A percentile compares a stretch with the other conserved stretches of the same genome.
These are phyloP conservation scores for Galeopterus variegatus DNA, from an alignment of 2,113 vertebrate species.

Conservation along the genomic window DNA sequence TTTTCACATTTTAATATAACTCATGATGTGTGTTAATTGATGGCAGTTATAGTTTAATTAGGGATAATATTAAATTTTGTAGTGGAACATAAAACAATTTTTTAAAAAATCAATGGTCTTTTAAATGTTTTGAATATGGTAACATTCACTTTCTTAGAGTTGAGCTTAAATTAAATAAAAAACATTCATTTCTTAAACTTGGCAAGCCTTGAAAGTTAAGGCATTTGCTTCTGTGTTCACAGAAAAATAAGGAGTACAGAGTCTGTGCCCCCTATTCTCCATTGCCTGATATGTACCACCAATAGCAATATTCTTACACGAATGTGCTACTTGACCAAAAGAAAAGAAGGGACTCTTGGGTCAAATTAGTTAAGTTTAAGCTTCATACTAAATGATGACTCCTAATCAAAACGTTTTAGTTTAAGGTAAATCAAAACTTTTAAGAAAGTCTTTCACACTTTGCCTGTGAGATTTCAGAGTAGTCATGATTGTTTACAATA, in stretches of 20 bases:
- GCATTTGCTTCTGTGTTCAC: neutral
- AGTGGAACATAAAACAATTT: neutral
- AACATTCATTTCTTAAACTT: neutral
- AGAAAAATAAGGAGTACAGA: neutral
- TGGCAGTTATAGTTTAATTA: neutral
- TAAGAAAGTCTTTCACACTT: neutral
- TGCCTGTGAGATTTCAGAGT: neutral
- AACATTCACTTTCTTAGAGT: neutral
- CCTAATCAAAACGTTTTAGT: conserved; percentile 10
- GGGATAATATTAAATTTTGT: conserved; percentile 24
- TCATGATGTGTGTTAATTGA: neutral
- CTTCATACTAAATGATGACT: neutral
- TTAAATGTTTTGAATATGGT: neutral
- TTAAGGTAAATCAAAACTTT: neutral
- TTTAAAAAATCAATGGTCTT: neutral
- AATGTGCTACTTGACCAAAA: neutral
- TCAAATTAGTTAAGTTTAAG: conserved; percentile 37
- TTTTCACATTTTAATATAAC: neutral
- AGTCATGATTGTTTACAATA: neutral
- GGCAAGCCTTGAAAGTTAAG: neutral
- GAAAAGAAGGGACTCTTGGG: neutral
- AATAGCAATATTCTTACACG: neutral
- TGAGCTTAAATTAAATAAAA: neutral
- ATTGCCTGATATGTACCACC: neutral
- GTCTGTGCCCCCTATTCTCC: neutral